Percentiles rank a stretch among this genome's conserved stretches.
Conservation (phyloP, 2,888 invertebrate species). For the Dolomedes plantarius region DNA sequence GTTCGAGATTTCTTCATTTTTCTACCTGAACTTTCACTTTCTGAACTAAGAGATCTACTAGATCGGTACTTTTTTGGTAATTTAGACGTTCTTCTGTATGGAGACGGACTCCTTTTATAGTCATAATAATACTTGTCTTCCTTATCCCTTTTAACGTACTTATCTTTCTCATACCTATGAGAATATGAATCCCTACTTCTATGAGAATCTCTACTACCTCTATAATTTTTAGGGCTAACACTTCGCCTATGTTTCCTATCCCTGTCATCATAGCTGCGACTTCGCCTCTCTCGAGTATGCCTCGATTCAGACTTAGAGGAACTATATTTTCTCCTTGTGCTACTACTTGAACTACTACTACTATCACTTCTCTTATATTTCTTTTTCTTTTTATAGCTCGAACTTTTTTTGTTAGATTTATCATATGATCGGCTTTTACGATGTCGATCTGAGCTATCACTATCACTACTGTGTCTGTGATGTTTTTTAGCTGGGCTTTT, state of each 20-base stretch:
- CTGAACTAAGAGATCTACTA: constrained; percentile 65
- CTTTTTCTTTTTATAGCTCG: constrained; percentile 49
- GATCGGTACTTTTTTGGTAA: constrained; percentile 54
- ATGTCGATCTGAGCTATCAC: constrained; percentile 43
- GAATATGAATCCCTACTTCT: constrained; percentile 30
- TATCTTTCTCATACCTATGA: constrained; percentile 31
- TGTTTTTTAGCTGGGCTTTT: constrained; percentile 27
- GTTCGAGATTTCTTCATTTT: constrained; percentile 58
- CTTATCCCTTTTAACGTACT: constrained; percentile 27
- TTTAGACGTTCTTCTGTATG: constrained; percentile 22
- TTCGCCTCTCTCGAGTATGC: constrained; percentile 50
- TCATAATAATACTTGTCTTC: constrained; percentile 36
- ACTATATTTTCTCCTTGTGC: constrained; percentile 22
- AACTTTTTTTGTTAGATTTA: constrained; percentile 37
- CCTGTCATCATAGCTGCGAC: constrained; percentile 41
- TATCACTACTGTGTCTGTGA: constrained; percentile 30
- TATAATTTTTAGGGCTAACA: constrained; percentile 2
- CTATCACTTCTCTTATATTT: constrained; percentile 50
- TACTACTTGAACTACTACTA: constrained; percentile 47
- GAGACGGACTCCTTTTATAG: constrained; percentile 35
- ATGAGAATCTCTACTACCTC: constrained; percentile 17
- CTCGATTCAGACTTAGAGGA: constrained; percentile 35
- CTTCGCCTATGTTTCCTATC: constrained; percentile 36
- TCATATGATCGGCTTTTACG: constrained; percentile 35
- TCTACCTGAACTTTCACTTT: constrained; percentile 48